Percentiles rank a stretch among this genome's conserved stretches.
These are phyloP conservation scores for Scolopax bukidnonensis DNA, from an alignment of 2,797 vertebrate species.

Conservation along the genomic window DNA sequence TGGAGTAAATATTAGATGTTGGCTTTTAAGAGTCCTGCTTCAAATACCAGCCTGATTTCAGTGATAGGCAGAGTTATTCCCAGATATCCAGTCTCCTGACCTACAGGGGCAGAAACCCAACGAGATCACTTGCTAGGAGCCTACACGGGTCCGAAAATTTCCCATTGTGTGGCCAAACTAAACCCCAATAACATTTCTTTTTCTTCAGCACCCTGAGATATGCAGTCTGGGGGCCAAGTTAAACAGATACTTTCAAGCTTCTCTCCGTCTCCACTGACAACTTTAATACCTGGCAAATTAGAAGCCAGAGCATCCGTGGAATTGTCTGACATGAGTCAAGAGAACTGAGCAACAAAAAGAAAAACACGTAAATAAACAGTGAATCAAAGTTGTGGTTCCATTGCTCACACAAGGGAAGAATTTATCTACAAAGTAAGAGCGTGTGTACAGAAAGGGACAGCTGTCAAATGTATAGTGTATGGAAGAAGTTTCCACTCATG, in stretches of 20 bases:
- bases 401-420: neutral
- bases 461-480: neutral
- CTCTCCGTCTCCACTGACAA: neutral
- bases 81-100: neutral
- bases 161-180: slow-evolving; percentile 5
- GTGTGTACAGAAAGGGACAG: neutral
- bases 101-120: neutral
- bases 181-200: neutral
- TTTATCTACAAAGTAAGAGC: neutral
- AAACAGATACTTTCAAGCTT: slow-evolving; percentile 12
- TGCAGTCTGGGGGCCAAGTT: neutral
- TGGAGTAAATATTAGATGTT: slow-evolving; percentile 16
- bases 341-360: neutral
- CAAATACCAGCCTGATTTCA: slow-evolving; percentile 9
- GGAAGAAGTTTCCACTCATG: neutral
- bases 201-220: neutral
- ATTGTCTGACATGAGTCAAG: neutral
- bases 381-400: neutral
- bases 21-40: neutral
- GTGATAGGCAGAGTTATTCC: neutral
- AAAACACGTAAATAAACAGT: neutral
- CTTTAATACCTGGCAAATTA: slow-evolving; percentile 28
- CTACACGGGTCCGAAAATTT: neutral
- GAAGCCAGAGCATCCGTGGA: neutral
- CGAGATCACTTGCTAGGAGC: neutral